phyloP scores from a whole-genome alignment of 2,113 vertebrate species.

The Sebastes schlegelii region DNA sequence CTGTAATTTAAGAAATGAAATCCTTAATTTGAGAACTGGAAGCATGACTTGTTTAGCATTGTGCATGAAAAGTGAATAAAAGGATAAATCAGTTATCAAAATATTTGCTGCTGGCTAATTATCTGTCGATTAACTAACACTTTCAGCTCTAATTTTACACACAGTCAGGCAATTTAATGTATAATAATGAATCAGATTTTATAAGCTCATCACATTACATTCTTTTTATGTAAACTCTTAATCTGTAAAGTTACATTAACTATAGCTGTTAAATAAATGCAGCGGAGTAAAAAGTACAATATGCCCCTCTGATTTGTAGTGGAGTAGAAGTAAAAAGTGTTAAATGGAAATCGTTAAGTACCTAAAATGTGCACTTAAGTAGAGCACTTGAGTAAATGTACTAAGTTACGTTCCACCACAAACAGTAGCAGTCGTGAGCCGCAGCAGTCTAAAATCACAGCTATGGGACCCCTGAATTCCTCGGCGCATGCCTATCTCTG shows the following conservation, averaged over 20 bases:
- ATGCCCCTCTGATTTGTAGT: not conserved
- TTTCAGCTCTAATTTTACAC: not conserved
- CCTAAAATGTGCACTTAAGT: not conserved
- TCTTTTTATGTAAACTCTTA: no score
- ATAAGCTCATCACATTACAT: no score
- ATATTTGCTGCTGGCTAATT: not conserved
- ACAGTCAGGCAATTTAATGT: not conserved
- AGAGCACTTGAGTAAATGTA: not conserved
- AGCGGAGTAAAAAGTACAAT: no score
- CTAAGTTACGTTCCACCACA: not conserved
- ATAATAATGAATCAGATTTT: not conserved
- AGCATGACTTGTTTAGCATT: not conserved
- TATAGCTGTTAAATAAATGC: not conserved
- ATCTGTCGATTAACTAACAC: not conserved
- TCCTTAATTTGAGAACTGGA: not conserved
- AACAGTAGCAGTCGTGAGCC: conserved; percentile 32
- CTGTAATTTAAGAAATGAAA: not conserved
- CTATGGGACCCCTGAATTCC: conserved; percentile 36
- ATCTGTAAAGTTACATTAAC: not conserved
- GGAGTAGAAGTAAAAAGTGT: not conserved
- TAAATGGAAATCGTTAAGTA: not conserved
- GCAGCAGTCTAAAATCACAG: conserved; percentile 2
- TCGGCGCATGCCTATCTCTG: conserved; percentile 61
- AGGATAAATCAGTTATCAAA: not conserved
- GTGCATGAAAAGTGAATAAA: not conserved